Conservation (phyloP, 2,888 invertebrate genomes). For the Phragmatobia fuliginosa region DNA sequence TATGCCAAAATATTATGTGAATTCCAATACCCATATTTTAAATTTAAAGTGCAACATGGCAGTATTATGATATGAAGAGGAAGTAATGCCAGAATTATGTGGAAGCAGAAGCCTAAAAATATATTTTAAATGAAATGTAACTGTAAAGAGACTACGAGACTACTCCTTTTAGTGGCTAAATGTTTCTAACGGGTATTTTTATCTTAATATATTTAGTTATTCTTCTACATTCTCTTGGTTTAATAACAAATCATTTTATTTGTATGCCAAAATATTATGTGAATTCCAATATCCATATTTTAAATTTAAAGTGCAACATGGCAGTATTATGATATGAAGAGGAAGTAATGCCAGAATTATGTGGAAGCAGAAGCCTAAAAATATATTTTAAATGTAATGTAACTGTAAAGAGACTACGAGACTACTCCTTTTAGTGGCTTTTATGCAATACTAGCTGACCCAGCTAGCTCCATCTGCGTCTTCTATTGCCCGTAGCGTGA, state of each 20-base stretch:
- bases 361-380: not conserved
- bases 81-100: not conserved
- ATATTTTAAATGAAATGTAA: not conserved
- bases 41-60: not conserved
- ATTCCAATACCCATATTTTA: not conserved
- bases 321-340: not conserved
- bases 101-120: not conserved
- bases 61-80: not conserved
- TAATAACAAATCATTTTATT: not conserved
- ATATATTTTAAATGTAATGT: not conserved
- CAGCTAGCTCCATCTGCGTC: no score
- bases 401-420: not conserved
- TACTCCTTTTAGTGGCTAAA: no score
- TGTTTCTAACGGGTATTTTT: not conserved
- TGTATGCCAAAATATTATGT: not conserved
- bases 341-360: not conserved
- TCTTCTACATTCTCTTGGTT: not conserved
- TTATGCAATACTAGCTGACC: not conserved
- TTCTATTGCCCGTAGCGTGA: no score
- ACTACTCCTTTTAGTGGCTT: no score
- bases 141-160: not conserved
- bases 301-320: not conserved
- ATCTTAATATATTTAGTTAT: no score
- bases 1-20: not conserved
- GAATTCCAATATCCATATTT: not conserved